phyloP scores from a whole-genome alignment of 2,113 vertebrate genomes.

The Epinephelus moara region DNA sequence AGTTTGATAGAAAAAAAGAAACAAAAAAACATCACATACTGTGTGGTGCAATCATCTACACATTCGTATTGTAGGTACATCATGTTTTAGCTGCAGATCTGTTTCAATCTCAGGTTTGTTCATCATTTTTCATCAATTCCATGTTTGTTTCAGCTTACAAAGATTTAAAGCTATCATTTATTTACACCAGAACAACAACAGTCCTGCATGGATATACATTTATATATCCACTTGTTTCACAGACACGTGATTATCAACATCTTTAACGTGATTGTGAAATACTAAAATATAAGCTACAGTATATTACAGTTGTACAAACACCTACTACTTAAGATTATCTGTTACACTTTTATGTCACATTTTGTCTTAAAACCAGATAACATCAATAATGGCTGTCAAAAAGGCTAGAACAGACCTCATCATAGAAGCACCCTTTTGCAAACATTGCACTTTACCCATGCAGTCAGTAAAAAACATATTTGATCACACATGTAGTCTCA shows the following conservation, averaged over 20 bases:
- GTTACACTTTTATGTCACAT: conserved; percentile 16
- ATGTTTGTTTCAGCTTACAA: conserved; percentile 2
- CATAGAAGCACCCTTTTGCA: conserved; percentile 18
- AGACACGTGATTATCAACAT: conserved; percentile 14
- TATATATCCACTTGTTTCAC: conserved; percentile 34
- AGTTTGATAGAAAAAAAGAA: background rate
- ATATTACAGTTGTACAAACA: conserved; percentile 39
- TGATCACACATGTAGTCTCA: conserved; percentile 22
- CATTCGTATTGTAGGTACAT: background rate
- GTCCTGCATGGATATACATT: background rate
- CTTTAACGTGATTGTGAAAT: conserved; percentile 8
- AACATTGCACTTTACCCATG: conserved; percentile 75
- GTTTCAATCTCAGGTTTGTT: conserved; percentile 14
- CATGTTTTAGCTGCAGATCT: background rate
- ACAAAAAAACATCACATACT: background rate
- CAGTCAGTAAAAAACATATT: conserved; percentile 56
- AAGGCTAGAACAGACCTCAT: conserved; percentile 28
- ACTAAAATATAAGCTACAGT: conserved; percentile 29
- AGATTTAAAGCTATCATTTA: background rate
- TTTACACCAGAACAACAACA: conserved; percentile 23
- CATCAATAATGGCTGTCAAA: conserved; percentile 29
- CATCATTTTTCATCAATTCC: background rate
- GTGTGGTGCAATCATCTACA: background rate
- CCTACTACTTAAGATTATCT: background rate
- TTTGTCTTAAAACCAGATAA: conserved; percentile 17